These are phyloP conservation scores for Enteromius unitaeniatus DNA, from an alignment of 2,797 vertebrate genomes.

Conservation along the genomic window DNA sequence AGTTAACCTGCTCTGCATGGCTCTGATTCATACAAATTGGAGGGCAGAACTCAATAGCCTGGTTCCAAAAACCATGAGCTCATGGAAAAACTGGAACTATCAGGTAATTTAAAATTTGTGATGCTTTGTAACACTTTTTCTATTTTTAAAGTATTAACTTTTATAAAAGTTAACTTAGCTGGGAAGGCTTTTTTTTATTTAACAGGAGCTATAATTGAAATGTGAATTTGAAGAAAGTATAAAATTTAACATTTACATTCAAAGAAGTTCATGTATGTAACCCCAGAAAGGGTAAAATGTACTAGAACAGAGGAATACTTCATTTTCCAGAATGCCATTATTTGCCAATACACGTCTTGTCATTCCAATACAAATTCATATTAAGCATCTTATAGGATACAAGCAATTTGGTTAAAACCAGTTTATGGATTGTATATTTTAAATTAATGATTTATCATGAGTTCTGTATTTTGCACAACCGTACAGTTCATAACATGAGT, in stretches of 20 bases:
- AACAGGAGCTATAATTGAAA: neutral
- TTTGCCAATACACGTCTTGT: neutral
- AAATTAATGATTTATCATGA: neutral
- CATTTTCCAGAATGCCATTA: neutral
- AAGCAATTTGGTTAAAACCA: neutral
- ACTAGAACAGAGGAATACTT: neutral
- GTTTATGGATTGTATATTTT: neutral
- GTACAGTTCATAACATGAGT: neutral
- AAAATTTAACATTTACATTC: neutral
- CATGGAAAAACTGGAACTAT: slow-evolving; percentile 13
- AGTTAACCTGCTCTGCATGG: slow-evolving; percentile 8
- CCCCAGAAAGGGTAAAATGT: neutral
- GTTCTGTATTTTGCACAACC: neutral
- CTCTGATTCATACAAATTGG: neutral
- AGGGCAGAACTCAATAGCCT: neutral
- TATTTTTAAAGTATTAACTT: neutral
- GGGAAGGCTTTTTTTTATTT: neutral
- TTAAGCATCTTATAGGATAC: neutral
- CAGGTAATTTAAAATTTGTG: neutral
- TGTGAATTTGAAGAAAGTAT: neutral
- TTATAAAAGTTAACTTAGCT: too few species aligned
- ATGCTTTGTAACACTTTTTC: neutral
- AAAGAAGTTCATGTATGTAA: neutral
- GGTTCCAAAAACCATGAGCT: slow-evolving; percentile 25
- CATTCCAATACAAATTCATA: neutral